Evolutionary conservation across 1,140 invertebrate species (phyloP).

Genomic region (Dendroctonus valens): DNA sequence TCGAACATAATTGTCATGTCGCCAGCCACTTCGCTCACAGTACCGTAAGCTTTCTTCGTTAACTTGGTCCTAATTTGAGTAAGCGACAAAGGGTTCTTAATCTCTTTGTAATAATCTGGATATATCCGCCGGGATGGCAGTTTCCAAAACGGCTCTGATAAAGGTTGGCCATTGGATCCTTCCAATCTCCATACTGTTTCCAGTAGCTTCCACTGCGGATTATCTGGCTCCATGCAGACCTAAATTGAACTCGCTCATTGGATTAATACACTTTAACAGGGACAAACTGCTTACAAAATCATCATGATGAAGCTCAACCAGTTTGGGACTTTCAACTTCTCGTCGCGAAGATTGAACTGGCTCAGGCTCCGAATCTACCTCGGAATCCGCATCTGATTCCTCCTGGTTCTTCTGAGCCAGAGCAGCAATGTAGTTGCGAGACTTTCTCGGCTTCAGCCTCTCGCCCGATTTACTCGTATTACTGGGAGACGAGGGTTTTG

Average conservation of each 20-base stretch:
- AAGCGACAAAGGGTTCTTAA: conserved; percentile 93
- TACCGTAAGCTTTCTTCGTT: conserved; percentile 81
- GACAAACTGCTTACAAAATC: conserved; percentile 23
- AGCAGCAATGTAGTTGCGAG: conserved; percentile 21
- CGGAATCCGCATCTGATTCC: conserved; percentile 2
- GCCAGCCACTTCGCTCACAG: conserved; percentile 84
- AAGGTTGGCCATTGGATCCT: conserved; percentile 53
- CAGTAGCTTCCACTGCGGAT: conserved; percentile 57
- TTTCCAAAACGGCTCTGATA: conserved; percentile 90
- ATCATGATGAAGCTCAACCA: conserved; percentile 11
- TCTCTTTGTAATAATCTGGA: conserved; percentile 97
- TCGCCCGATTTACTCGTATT: conserved; percentile 11
- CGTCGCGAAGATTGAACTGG: background rate
- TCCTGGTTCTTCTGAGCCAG: conserved; percentile 23
- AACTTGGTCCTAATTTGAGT: conserved; percentile 91
- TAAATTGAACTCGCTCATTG: conserved; percentile 8
- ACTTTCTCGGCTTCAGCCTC: conserved; percentile 4
- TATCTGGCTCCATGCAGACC: conserved; percentile 43
- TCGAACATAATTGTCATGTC: conserved; percentile 99
- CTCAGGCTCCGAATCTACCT: conserved; percentile 15
- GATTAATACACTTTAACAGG: conserved; percentile 1
- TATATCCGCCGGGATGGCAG: conserved; percentile 87
- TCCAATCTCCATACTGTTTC: conserved; percentile 53
- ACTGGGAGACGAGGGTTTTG: conserved; percentile 6
- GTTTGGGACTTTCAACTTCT: conserved; percentile 1